Percentiles rank a stretch among this genome's conserved stretches.
These are phyloP conservation scores for Drosophila mimica DNA, from an alignment of 2,888 invertebrate species.

Conservation along the genomic window DNA sequence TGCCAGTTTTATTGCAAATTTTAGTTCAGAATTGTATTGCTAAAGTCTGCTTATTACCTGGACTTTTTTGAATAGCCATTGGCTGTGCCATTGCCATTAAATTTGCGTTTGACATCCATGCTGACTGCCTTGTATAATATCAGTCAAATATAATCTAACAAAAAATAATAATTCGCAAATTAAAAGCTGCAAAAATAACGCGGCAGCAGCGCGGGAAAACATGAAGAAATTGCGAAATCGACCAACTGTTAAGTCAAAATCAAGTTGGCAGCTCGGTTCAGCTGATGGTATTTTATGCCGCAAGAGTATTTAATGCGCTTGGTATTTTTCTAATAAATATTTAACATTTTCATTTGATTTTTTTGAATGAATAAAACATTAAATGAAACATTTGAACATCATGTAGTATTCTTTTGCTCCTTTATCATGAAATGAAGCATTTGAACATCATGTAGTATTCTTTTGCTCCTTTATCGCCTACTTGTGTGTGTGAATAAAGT, in stretches of 20 bases:
- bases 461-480: background rate
- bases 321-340: background rate
- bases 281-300: background rate
- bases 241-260: constrained; percentile 34
- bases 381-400: background rate
- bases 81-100: constrained; percentile 47
- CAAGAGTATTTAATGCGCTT: background rate
- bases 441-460: background rate
- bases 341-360: background rate
- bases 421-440: background rate
- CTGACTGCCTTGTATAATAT: constrained; percentile 12
- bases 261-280: constrained; percentile 29
- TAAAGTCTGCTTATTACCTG: constrained; percentile 56
- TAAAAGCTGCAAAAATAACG: constrained; percentile 32
- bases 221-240: constrained; percentile 3
- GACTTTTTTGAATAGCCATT: constrained; percentile 71
- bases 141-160: constrained; percentile 4
- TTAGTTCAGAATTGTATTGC: background rate
- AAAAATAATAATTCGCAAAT: constrained; percentile 24
- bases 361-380: too few relatives aligned
- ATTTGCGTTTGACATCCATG: constrained; percentile 71
- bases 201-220: constrained; percentile 48
- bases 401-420: background rate
- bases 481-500: background rate
- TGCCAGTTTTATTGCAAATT: constrained; percentile 26